Evolutionary conservation across 2,797 vertebrate species (phyloP), one percentile per base, ranked within the genome.

Genomic region (Hyperoplus immaculatus): DNA sequence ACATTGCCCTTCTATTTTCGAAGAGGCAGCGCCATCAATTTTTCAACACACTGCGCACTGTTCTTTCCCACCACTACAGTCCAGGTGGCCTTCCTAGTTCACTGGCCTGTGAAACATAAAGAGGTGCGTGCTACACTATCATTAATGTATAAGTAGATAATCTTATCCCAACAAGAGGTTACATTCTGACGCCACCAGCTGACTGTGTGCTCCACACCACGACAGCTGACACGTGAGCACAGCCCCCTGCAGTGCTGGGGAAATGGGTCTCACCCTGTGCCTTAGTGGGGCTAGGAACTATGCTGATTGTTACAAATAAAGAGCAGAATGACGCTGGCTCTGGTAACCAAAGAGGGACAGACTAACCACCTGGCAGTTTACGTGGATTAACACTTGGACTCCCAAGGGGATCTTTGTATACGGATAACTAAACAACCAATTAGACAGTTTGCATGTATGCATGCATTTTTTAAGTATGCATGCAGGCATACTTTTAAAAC

Each of bases 111-210:
- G 74, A 56, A 77, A 79, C 50, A 74, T 21, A 75, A 71, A 75
- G 88, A 88, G 83, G 75, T 88, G 82, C 69, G 74, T 47, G n/a
- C 77, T 75, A 55, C 18, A 74, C 72, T 18, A 75, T 83, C 56
- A 91, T 86, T 87, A 54, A 90, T 91, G 89, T 77, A 75, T 83
- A 79, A 87, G 77, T n/a, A 80, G 79, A 90, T 89, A 89, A 91
- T 63, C 21, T 77, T 69, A 91, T 86, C 86, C 69, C 55, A 63
- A n/a, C 18, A 29, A 29, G 29, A 66, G 78, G 72, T 83, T 83
- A 3, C 81, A 69, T 75, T 87, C 69, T 77, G 29, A 29, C 29
- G 80, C 86, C 68, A 76, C 55, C 12, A 3, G 43, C 61, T 1
- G 4, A 63, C 58, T 59, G 75, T 51, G 59, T 55, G 70, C 64